Percentiles rank a stretch among this genome's conserved stretches.
phyloP scores from a whole-genome alignment of 2,113 vertebrate genomes.

The Xiphias gladius region DNA sequence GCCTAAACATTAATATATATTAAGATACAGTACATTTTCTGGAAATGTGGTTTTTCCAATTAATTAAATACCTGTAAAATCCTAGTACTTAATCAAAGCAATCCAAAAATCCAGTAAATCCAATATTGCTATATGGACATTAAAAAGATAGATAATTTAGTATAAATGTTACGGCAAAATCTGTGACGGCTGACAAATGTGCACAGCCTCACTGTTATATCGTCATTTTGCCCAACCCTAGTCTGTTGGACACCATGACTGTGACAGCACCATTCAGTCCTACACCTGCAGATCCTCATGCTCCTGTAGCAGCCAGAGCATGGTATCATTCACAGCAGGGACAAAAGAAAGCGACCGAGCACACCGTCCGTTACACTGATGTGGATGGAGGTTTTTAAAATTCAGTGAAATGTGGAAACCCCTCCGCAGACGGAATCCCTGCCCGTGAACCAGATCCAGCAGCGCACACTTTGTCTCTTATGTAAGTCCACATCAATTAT shows the following conservation, averaged over 20 bases:
- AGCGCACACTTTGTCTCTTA: slow-evolving; percentile 52
- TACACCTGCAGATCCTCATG: background rate
- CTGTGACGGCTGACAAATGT: too few species aligned
- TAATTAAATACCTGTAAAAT: too few species aligned
- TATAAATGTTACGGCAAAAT: too few species aligned
- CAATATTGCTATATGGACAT: too few species aligned
- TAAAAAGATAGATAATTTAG: too few species aligned
- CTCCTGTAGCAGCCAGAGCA: background rate
- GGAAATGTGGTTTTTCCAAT: background rate
- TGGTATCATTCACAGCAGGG: background rate
- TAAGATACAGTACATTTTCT: background rate
- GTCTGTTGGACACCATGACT: background rate
- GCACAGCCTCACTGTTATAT: background rate
- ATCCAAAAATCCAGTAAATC: too few species aligned
- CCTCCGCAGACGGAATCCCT: slow-evolving; percentile 58
- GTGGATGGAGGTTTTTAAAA: slow-evolving; percentile 10
- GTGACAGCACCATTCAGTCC: background rate
- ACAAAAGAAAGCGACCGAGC: background rate
- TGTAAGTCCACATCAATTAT: slow-evolving; percentile 70
- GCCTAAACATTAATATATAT: too few species aligned
- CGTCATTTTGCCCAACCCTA: background rate
- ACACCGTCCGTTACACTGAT: background rate
- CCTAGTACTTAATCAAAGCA: too few species aligned
- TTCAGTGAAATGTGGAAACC: slow-evolving; percentile 44
- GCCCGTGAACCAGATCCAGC: slow-evolving; percentile 47